Conservation (phyloP, 2,797 vertebrate species). For the Tragelaphus oryx region DNA sequence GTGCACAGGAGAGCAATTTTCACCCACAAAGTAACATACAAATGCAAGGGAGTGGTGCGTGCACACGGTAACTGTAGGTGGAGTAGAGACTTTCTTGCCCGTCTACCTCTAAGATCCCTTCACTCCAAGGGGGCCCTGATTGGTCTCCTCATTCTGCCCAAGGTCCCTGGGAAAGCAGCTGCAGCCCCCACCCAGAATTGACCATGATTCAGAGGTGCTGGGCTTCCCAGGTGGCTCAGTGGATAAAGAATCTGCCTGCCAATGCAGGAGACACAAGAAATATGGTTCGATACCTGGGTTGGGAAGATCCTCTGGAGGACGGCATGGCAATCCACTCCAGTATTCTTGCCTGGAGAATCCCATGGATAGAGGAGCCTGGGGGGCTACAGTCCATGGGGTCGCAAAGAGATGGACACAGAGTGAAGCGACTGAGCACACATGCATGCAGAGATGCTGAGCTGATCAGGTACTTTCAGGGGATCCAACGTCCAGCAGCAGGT, state of each 20-base stretch:
- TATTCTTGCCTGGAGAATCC: background rate
- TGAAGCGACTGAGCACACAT: background rate
- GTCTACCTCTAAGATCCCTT: background rate
- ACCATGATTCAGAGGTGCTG: background rate
- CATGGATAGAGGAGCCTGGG: background rate
- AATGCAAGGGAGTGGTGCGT: fast-evolving
- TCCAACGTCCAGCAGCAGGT: background rate
- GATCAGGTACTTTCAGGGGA: background rate
- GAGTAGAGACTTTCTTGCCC: background rate
- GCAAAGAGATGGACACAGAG: background rate
- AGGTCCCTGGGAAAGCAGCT: background rate
- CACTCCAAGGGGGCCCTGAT: fast-evolving
- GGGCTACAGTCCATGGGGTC: background rate
- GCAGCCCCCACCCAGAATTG: background rate
- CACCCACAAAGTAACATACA: background rate
- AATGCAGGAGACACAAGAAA: background rate
- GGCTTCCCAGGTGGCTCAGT: background rate
- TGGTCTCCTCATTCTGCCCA: background rate
- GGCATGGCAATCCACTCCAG: background rate
- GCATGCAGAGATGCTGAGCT: background rate
- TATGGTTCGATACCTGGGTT: background rate
- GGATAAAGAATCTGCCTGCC: background rate
- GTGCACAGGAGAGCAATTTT: background rate
- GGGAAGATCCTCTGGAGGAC: background rate
- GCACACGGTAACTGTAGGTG: fast-evolving